phyloP scores from a whole-genome alignment of 2,113 vertebrate genomes.

The Geococcyx californianus region DNA sequence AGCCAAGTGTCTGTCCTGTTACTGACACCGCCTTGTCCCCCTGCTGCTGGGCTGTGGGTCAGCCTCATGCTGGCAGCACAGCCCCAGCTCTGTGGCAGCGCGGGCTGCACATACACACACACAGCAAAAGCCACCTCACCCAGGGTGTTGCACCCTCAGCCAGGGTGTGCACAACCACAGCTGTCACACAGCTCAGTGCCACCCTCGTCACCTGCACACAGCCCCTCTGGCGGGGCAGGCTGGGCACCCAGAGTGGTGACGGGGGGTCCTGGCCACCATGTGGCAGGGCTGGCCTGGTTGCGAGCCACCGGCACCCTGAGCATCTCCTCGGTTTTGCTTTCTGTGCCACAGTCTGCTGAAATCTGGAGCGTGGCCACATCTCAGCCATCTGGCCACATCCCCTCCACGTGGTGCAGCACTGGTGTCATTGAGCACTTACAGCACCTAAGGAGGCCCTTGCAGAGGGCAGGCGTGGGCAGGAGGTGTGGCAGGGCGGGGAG shows the following conservation, averaged over 20 bases:
- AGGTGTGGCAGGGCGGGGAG: neutral
- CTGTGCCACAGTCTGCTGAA: accelerated
- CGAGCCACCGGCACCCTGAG: neutral
- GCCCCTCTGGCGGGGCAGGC: neutral
- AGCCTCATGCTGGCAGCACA: accelerated
- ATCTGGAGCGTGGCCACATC: neutral
- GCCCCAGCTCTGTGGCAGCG: accelerated
- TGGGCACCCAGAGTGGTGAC: neutral
- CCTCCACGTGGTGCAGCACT: no score
- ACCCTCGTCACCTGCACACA: accelerated
- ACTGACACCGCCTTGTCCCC: accelerated
- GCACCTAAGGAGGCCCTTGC: neutral
- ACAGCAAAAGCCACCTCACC: accelerated
- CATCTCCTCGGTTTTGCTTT: neutral
- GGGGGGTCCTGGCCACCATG: neutral
- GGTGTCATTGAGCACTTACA: accelerated
- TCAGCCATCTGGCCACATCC: no score
- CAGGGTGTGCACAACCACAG: accelerated
- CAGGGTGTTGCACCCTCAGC: neutral
- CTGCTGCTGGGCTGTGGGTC: accelerated
- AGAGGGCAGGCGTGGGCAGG: accelerated
- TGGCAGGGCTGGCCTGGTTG: accelerated
- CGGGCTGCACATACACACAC: accelerated
- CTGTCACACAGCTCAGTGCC: accelerated
- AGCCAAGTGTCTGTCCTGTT: accelerated